A percentile compares a stretch with the other conserved stretches of the same genome.
Conservation (phyloP, 2,797 vertebrate species). For the Arctocebus calabarensis region DNA sequence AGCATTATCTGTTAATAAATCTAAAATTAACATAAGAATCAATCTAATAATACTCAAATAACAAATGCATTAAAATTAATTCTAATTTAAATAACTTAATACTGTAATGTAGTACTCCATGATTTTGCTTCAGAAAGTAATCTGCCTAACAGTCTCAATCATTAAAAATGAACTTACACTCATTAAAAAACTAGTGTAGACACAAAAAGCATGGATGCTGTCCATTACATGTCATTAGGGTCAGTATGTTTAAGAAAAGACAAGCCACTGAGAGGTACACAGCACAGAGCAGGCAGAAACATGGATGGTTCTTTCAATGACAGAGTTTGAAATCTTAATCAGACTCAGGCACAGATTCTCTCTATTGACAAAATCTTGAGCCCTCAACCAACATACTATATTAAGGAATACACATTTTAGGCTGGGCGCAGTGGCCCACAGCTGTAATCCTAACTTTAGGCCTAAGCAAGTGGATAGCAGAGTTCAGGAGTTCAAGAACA, state of each 20-base stretch:
- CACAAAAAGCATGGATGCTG: not conserved
- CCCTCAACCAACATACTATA: not conserved
- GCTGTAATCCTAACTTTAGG: too few species aligned
- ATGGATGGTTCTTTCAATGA: not conserved
- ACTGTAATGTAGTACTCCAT: slow-evolving; percentile 43
- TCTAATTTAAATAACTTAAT: slow-evolving; percentile 81
- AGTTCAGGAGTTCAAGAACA: too few species aligned
- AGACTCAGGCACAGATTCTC: not conserved
- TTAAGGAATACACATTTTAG: not conserved
- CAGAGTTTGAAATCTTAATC: slow-evolving; percentile 55
- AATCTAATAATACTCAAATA: slow-evolving; percentile 78
- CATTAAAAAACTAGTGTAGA: slow-evolving; percentile 57
- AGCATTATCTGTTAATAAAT: slow-evolving; percentile 86
- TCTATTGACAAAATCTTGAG: not conserved
- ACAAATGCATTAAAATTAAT: slow-evolving; percentile 80
- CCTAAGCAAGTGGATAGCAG: too few species aligned
- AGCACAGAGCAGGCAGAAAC: slow-evolving; percentile 43
- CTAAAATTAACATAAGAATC: slow-evolving; percentile 83
- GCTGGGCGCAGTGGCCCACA: too few species aligned
- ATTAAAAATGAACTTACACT: slow-evolving; percentile 80
- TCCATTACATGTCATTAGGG: not conserved
- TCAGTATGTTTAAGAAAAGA: slow-evolving; percentile 51
- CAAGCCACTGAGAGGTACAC: not conserved
- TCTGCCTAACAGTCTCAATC: slow-evolving; percentile 61
- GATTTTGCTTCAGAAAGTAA: slow-evolving; percentile 74